Conservation (phyloP, 2,888 invertebrate genomes). For the Pandemis corylana region DNA sequence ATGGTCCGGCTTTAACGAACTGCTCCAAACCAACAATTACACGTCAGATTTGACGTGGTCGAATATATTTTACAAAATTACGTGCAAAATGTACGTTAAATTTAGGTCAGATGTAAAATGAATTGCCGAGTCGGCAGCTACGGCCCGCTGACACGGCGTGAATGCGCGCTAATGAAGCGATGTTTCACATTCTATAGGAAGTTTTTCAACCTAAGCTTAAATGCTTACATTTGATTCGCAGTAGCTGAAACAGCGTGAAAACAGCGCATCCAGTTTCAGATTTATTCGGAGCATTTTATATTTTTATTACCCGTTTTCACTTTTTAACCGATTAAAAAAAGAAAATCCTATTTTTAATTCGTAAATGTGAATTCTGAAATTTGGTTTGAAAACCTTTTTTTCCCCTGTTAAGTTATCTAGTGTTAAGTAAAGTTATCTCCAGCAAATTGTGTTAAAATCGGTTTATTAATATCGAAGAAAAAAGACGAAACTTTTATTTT, state of each 20-base stretch:
- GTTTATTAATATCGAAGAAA: no score
- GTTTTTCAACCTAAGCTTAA: slow-evolving; percentile 57
- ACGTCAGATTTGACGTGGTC: slow-evolving; percentile 13
- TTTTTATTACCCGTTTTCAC: neutral
- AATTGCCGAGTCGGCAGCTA: slow-evolving; percentile 60
- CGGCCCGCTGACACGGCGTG: slow-evolving; percentile 64
- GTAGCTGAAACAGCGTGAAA: slow-evolving; percentile 23
- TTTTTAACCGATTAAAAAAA: neutral
- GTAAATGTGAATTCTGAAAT: no score
- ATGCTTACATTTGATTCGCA: slow-evolving; percentile 33
- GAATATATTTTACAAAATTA: slow-evolving; percentile 23
- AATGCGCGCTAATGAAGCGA: slow-evolving; percentile 75
- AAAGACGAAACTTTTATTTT: no score
- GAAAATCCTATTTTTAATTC: no score
- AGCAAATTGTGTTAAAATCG: no score
- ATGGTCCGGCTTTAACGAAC: neutral
- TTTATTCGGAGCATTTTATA: slow-evolving; percentile 1
- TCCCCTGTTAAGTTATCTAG: no score
- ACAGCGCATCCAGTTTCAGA: slow-evolving; percentile 22
- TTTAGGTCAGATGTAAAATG: slow-evolving; percentile 69
- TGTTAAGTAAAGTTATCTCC: no score
- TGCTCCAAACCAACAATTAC: slow-evolving; percentile 18
- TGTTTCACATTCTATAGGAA: slow-evolving; percentile 61
- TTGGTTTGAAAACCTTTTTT: no score
- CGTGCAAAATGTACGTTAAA: slow-evolving; percentile 49